These are phyloP conservation scores for Corythornis leucogaster DNA, from an alignment of 2,797 vertebrate genomes.

Conservation along the genomic window DNA sequence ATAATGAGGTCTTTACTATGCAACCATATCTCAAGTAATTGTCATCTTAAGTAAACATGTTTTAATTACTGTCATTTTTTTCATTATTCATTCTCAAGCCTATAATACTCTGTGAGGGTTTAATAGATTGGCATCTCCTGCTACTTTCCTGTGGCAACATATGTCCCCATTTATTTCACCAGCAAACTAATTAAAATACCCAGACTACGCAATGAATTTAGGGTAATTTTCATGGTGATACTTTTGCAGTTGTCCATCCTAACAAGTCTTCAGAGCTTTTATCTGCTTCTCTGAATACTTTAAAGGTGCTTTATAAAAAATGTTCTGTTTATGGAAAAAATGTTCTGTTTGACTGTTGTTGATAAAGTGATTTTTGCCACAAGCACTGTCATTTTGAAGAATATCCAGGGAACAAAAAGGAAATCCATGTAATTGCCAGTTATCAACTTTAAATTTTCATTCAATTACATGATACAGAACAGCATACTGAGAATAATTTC, in stretches of 20 bases:
- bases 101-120: slow-evolving; percentile 70
- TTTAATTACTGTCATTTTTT: slow-evolving; percentile 75
- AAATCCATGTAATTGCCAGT: slow-evolving; percentile 72
- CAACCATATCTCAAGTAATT: slow-evolving; percentile 69
- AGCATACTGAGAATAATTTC: slow-evolving; percentile 54
- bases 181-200: slow-evolving; percentile 32
- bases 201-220: neutral
- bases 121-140: slow-evolving; percentile 42
- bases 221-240: neutral
- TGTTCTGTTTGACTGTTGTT: slow-evolving; percentile 2
- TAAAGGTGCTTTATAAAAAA: neutral
- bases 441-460: slow-evolving; percentile 66
- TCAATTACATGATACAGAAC: slow-evolving; percentile 37
- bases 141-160: slow-evolving; percentile 13
- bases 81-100: slow-evolving; percentile 68
- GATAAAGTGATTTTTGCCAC: slow-evolving; percentile 47
- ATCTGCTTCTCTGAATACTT: neutral
- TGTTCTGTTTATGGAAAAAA: neutral
- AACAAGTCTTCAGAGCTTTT: neutral
- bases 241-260: neutral
- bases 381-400: slow-evolving; percentile 60
- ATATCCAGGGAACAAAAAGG: slow-evolving; percentile 56
- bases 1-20: slow-evolving; percentile 76
- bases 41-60: slow-evolving; percentile 78
- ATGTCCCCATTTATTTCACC: neutral